Conservation (phyloP, 2,888 invertebrate genomes). For the Mythimna lalbum region DNA sequence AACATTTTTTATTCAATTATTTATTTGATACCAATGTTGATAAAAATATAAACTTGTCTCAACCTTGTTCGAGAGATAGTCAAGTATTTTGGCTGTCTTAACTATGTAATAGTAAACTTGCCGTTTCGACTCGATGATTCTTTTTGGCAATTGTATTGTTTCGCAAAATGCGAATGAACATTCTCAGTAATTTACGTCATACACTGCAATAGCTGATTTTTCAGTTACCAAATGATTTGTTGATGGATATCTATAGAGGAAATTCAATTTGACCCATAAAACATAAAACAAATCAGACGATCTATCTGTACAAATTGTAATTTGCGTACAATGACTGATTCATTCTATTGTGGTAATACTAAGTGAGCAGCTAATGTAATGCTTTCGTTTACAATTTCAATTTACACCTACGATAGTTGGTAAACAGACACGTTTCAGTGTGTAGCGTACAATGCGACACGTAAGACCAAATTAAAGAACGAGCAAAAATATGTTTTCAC, state of each 20-base stretch:
- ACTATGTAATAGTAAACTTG: constrained; percentile 7
- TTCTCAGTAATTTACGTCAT: constrained; percentile 22
- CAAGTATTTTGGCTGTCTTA: constrained; percentile 32
- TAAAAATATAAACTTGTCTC: constrained; percentile 22
- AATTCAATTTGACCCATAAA: constrained; percentile 51
- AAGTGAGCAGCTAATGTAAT: constrained; percentile 58
- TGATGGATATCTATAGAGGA: constrained; percentile 33
- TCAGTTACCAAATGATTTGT: constrained; percentile 14
- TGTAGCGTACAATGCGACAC: constrained; percentile 4
- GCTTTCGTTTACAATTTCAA: constrained; percentile 37
- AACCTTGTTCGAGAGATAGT: constrained; percentile 41
- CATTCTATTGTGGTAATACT: constrained; percentile 61
- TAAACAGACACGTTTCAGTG: constrained; percentile 13
- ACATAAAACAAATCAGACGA: constrained; percentile 41
- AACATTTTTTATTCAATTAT: constrained; percentile 25
- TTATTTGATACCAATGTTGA: constrained; percentile 25
- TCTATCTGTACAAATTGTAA: constrained; percentile 55
- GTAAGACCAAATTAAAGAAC: background rate
- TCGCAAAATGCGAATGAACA: constrained; percentile 28
- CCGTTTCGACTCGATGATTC: constrained; percentile 29
- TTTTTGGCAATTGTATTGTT: constrained; percentile 46
- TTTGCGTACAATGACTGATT: constrained; percentile 78
- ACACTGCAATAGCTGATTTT: constrained; percentile 18
- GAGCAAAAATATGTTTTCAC: background rate
- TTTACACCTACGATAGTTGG: constrained; percentile 32